phyloP scores from a whole-genome alignment of 2,797 vertebrate species.

The Lepilemur ruficaudatus region DNA sequence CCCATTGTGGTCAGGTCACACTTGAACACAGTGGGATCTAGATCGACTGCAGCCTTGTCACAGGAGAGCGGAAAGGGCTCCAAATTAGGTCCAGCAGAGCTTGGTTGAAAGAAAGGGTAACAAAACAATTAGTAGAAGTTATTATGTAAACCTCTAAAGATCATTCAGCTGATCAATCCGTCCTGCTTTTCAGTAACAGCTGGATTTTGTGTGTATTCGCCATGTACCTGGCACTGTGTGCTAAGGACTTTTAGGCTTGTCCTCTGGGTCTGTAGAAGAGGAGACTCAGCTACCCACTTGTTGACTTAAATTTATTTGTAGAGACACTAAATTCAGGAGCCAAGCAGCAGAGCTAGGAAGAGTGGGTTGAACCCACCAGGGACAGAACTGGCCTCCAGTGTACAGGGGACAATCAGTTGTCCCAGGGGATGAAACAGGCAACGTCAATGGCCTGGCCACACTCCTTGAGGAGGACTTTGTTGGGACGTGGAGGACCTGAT shows the following conservation, averaged over 20 bases:
- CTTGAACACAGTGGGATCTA: neutral
- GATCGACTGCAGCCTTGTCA: neutral
- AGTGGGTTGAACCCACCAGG: neutral
- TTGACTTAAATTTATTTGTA: neutral
- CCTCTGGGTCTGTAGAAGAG: neutral
- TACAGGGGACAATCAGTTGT: neutral
- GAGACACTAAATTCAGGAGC: neutral
- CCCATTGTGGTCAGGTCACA: neutral
- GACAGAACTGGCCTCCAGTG: neutral
- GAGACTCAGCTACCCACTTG: rapidly evolving
- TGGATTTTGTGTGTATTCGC: neutral
- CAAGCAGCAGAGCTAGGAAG: neutral
- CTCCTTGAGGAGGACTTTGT: neutral
- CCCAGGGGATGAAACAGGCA: neutral
- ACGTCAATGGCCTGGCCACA: rapidly evolving
- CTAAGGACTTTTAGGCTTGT: neutral
- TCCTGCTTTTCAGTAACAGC: neutral
- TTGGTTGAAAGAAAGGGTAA: neutral
- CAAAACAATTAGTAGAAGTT: neutral
- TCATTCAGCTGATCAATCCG: rapidly evolving
- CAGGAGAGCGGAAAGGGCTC: neutral
- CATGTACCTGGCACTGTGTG: neutral
- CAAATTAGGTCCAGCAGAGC: neutral
- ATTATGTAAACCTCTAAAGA: neutral
- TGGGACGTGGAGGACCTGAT: neutral